A percentile compares a stretch with the other conserved stretches of the same genome.
phyloP scores from a whole-genome alignment of 35 echinoderm and acorn worm species.

The Nesometra sesokonis region DNA sequence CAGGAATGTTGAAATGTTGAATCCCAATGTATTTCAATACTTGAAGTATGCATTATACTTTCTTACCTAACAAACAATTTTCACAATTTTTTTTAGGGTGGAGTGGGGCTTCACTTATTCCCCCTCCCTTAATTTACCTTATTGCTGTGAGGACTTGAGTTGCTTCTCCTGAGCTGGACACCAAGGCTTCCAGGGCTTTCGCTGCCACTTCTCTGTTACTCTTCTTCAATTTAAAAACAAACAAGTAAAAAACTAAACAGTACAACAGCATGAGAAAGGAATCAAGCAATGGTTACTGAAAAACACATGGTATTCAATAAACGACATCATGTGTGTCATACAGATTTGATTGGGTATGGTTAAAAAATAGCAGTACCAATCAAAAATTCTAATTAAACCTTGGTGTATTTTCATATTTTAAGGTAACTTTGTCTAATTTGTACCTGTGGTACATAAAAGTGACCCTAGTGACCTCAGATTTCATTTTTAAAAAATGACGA shows the following conservation, averaged over 20 bases:
- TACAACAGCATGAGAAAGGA: neutral
- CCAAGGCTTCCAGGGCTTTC: constrained; percentile 54
- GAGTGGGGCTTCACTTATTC: neutral
- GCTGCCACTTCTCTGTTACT: constrained; percentile 60
- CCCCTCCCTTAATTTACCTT: constrained; percentile 27
- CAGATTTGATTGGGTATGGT: neutral
- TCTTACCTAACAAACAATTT: neutral
- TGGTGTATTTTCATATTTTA: no score
- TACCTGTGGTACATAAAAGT: no score
- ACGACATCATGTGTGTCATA: neutral
- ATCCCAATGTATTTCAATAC: no score
- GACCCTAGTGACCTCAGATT: no score
- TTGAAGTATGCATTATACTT: neutral
- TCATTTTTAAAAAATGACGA: no score
- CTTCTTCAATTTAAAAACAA: no score
- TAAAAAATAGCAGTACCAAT: no score
- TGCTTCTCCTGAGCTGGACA: constrained; percentile 32
- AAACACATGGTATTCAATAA: neutral
- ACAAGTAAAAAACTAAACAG: neutral
- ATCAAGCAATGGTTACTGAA: neutral
- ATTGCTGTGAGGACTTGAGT: constrained; percentile 66
- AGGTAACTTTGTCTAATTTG: no score
- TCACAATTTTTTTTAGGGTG: neutral
- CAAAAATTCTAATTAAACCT: no score
- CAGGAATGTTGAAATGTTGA: no score